A percentile compares a stretch with the other conserved stretches of the same genome.
Evolutionary conservation across 2,797 vertebrate species (phyloP).

Genomic region (Melanotaenia boesemani): DNA sequence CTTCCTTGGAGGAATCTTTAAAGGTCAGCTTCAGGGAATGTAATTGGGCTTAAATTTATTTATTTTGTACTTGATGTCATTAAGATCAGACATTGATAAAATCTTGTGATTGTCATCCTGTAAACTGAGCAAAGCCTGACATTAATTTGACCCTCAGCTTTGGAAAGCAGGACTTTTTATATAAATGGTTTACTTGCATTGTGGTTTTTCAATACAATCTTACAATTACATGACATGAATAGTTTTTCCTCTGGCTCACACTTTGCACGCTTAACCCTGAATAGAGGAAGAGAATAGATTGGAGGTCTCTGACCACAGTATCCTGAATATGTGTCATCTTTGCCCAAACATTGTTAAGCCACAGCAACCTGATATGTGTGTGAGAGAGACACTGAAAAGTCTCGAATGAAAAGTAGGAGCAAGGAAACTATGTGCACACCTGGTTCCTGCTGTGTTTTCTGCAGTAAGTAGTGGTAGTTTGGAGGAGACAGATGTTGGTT

Average conservation of each 20-base stretch:
- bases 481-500: constrained; percentile 20
- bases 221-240: background rate
- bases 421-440: constrained; percentile 38
- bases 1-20: background rate
- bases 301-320: constrained; percentile 80
- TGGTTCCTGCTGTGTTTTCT: constrained; percentile 48
- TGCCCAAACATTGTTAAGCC: constrained; percentile 45
- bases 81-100: background rate
- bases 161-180: no score
- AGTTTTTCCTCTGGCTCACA: constrained; percentile 1
- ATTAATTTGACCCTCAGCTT: background rate
- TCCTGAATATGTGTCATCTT: constrained; percentile 75
- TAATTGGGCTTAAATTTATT: background rate
- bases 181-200: background rate
- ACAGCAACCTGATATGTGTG: constrained; percentile 23
- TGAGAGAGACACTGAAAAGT: constrained; percentile 9
- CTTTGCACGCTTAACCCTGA: constrained; percentile 41
- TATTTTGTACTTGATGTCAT: background rate
- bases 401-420: constrained; percentile 15
- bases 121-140: background rate
- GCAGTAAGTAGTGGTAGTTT: constrained; percentile 5
- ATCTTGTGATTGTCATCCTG: background rate
- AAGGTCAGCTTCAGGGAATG: background rate
- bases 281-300: constrained; percentile 82
- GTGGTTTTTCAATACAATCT: background rate